Base-by-base conservation (phyloP, 1,140 invertebrate species). In the Mycetomoellerius zeteki region DNA sequence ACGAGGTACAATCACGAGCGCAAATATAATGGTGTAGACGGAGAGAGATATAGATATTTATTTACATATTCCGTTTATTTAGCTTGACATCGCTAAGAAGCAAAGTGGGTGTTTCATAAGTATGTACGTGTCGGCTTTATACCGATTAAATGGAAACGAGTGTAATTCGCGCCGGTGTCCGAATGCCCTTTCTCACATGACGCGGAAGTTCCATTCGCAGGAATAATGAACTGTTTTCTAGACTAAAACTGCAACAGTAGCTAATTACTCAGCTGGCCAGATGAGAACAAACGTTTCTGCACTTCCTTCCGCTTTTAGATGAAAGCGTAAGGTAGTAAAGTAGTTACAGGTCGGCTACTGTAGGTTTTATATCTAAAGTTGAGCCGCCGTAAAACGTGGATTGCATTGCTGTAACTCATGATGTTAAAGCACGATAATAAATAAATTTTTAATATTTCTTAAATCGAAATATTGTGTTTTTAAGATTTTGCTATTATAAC, bases 191-290 rank as follows among this genome's bases (percentile, higher is more conserved):
- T 80, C 77, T 80, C 67, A 52, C 47, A 47, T 33, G 43, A 14
- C 24, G 16, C 43, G 27, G 24, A 65, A 56, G 21, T 69, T 81
- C n/a, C 12, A n/a, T 37, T 37, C 27, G 16, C 62, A 5, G 16
- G 54, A 82, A 37, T 82, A 82, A 82, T 56, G 50, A 58, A 82
- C 52, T 33, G 21, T 81, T 69, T 82, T n/a, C 52, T 37, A 69
- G 64, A 69, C 77, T 50, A 30, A 69, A 69, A 19, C 43, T 71
- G n/a, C 47, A 24, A 47, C 4, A 27, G 77, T 14, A 27, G 77
- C 21, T 71, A 69, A 71, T 71, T 81, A 71, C 30, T 71, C 30
- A 43, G 30, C 30, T 27, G 16, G 30, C 47, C 16, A 82, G 78
- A 82, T 71, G 58, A 71, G 65, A 71, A 71, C 54, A 58, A 71